Percentiles rank a stretch among this genome's conserved stretches.
phyloP scores from a whole-genome alignment of 2,888 invertebrate species.

The Hydraecia micacea region DNA sequence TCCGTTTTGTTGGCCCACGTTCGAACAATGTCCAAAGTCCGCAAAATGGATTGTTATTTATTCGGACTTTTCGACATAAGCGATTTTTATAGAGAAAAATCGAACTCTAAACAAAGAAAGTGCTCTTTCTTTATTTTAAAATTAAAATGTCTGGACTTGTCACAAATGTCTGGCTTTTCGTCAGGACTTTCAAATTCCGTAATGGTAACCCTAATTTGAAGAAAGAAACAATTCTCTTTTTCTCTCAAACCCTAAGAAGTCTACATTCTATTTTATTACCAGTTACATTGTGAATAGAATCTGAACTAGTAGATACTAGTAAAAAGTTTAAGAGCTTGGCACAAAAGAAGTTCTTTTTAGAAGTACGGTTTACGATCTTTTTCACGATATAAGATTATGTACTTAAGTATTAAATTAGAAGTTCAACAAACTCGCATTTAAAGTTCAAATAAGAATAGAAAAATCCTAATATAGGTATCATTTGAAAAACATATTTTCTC shows the following conservation, averaged over 20 bases:
- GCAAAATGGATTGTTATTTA: background rate
- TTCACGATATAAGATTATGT: constrained; percentile 9
- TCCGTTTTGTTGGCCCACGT: too few species aligned
- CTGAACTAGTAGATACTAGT: constrained; percentile 3
- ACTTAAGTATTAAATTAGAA: background rate
- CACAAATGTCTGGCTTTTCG: background rate
- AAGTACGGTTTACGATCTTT: constrained; percentile 9
- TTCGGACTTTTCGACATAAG: background rate
- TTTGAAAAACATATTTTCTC: background rate
- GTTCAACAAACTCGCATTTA: background rate
- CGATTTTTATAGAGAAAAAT: background rate
- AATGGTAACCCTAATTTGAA: background rate
- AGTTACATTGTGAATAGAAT: constrained; percentile 2
- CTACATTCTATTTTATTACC: background rate
- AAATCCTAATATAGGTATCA: background rate
- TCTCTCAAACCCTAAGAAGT: background rate
- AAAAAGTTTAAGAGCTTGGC: constrained; percentile 20
- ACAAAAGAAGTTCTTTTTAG: constrained; percentile 18
- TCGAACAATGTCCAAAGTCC: background rate
- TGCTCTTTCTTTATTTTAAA: background rate
- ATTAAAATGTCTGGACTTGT: background rate
- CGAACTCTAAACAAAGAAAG: background rate
- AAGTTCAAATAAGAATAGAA: background rate
- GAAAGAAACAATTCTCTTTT: background rate
- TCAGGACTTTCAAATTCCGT: background rate